Percentiles rank a stretch among this genome's conserved stretches.
Conservation (phyloP, 2,797 vertebrate genomes). For the Enteromius radiatus region DNA sequence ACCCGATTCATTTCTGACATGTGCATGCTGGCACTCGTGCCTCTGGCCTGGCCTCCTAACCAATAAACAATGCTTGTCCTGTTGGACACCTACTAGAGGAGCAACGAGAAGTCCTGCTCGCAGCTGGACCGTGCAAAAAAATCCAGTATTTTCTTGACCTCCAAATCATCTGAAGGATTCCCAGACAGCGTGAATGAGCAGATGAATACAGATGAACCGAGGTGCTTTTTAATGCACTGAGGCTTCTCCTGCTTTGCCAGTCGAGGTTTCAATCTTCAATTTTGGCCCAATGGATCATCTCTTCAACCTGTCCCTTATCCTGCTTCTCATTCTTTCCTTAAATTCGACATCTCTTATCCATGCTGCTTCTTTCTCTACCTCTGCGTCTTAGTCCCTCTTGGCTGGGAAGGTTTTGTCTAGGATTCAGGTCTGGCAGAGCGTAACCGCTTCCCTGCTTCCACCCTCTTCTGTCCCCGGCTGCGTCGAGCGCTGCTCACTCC, state of each 20-base stretch:
- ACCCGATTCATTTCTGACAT: background rate
- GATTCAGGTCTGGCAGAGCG: background rate
- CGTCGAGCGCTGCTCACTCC: background rate
- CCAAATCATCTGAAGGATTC: background rate
- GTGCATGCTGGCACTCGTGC: background rate
- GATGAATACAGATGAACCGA: conserved; percentile 4
- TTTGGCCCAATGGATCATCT: background rate
- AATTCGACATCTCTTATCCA: background rate
- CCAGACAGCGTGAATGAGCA: background rate
- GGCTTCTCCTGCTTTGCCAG: background rate
- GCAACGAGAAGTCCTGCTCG: background rate
- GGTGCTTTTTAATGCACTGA: conserved; percentile 37
- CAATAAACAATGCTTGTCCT: background rate
- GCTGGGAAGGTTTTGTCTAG: background rate
- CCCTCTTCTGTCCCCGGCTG: background rate
- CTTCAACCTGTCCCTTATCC: conserved; percentile 12
- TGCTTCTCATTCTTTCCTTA: conserved; percentile 6
- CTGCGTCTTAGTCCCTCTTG: background rate
- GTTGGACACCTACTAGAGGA: background rate
- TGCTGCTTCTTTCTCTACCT: conserved; percentile 10
- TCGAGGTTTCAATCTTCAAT: background rate
- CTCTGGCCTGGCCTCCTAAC: background rate
- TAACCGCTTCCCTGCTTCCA: background rate
- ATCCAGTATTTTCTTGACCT: background rate
- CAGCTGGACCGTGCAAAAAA: background rate